Evolutionary conservation across 1,140 invertebrate genomes (phyloP).

Genomic region (Anagrus nilaparvatae): DNA sequence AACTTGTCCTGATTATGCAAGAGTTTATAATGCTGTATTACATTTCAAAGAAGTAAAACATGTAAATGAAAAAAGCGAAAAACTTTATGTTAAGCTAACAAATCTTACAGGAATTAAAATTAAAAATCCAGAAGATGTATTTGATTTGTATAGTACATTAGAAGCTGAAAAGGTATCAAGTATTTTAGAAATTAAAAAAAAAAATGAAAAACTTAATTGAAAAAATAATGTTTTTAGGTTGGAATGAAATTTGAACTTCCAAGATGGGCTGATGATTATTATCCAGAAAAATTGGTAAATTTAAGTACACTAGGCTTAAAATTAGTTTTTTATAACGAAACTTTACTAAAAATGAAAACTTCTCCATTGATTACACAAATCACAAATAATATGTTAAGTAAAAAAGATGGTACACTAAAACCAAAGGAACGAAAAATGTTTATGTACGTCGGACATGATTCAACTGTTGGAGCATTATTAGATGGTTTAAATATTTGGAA

Average conservation of each 20-base stretch:
- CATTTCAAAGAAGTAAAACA: slow-evolving; percentile 40
- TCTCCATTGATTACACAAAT: slow-evolving; percentile 54
- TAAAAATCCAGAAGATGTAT: slow-evolving; percentile 51
- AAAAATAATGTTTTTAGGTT: slow-evolving; percentile 16
- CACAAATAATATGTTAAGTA: slow-evolving; percentile 47
- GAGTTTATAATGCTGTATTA: slow-evolving; percentile 37
- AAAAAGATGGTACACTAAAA: slow-evolving; percentile 37
- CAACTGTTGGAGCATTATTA: slow-evolving; percentile 60
- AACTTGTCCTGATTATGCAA: slow-evolving; percentile 28
- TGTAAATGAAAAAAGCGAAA: slow-evolving; percentile 40
- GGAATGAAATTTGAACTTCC: slow-evolving; percentile 49
- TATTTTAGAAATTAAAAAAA: slow-evolving; percentile 3
- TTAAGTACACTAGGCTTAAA: slow-evolving; percentile 48
- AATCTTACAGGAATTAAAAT: slow-evolving; percentile 46
- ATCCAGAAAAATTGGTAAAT: slow-evolving; percentile 48
- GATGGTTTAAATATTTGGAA: slow-evolving; percentile 63
- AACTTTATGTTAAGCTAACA: slow-evolving; percentile 46
- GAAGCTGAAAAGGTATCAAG: slow-evolving; percentile 58
- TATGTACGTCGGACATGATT: slow-evolving; percentile 65
- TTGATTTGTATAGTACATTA: slow-evolving; percentile 53
- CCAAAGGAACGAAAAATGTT: slow-evolving; percentile 49
- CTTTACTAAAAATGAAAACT: slow-evolving; percentile 51
- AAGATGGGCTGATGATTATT: slow-evolving; percentile 51
- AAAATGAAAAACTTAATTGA: neutral
- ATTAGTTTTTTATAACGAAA: slow-evolving; percentile 50